Base-by-base conservation (phyloP, 2,888 invertebrate species). In the Bimastos eiseni region DNA sequence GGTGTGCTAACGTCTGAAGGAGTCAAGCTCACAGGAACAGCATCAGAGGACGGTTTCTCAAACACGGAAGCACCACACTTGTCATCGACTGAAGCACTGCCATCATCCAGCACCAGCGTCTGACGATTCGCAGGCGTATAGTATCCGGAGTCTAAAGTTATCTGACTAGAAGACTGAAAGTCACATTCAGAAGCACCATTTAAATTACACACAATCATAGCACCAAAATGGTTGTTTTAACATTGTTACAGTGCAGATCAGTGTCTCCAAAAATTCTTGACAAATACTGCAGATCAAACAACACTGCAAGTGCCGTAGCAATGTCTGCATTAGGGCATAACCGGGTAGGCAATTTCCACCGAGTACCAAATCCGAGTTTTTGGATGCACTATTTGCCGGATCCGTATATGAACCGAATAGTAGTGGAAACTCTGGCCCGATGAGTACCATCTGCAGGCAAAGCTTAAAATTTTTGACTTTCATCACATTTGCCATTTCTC, bases 161-260 rank as follows among this genome's bases (percentile, higher is more conserved):
- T 86, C 34, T 37, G 86, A 86, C 86, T 86, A 33, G 86, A 86
- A 36, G 86, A 86, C 86, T 86, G 34, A 86, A 36, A 36, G 86
- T 36, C 37, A 37, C 86, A 86, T 86, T 86, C 34, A 36, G 37
- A 86, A 86, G 37, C 86, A 86, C 21, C 37, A 34, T 13, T 36
- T 86, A 84, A 1, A 2, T 2, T 34, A 84, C 34, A 86, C 70
- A 70, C 6, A 70, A 70, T 70, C n/a, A n/a, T 70, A 70, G 70
- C n/a, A 70, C n/a, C 30, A 1, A 30, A 70, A 11, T 70, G 6
- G 30, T n/a, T n/a, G 13, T 17, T 70, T 8, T n/a, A 17, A n/a
- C n/a, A n/a, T 30, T n/a, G 70, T 70, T 70, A 70, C 13, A n/a
- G 30, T n/a, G 30, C n/a, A 70, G 70, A 70, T n/a, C 70, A 49